Evolutionary conservation across 35 echinoderm and acorn worm genomes (phyloP).

Genomic region (Anneissia japonica): DNA sequence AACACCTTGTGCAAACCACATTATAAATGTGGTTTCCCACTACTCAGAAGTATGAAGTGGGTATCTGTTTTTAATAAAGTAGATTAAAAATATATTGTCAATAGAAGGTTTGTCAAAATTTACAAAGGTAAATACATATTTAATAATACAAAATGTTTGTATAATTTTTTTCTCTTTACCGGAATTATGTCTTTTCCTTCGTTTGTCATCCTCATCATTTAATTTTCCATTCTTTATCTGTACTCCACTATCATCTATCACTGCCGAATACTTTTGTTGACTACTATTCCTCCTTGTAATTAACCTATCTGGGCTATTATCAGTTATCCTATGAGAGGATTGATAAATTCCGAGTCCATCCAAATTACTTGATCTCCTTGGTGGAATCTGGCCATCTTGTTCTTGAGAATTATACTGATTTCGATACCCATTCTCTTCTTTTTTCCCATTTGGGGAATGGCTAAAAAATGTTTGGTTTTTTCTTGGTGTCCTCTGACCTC

Average conservation of each 20-base stretch:
- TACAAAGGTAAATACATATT: too few species aligned
- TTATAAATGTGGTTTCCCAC: too few species aligned
- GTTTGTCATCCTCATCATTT: conserved; percentile 43
- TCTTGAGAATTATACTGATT: not conserved
- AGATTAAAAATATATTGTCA: too few species aligned
- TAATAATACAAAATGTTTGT: too few species aligned
- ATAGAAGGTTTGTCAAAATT: too few species aligned
- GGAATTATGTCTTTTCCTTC: conserved; percentile 34
- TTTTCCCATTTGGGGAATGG: not conserved
- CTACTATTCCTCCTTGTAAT: not conserved
- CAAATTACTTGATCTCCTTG: not conserved
- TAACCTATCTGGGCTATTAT: not conserved
- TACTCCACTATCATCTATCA: conserved; percentile 5
- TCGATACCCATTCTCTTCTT: not conserved
- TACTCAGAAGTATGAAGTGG: too few species aligned
- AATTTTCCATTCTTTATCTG: conserved; percentile 11
- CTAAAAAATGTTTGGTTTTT: conserved; percentile 5
- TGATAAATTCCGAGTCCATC: not conserved
- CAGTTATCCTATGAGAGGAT: not conserved
- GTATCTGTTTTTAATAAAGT: too few species aligned
- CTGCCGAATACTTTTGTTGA: not conserved
- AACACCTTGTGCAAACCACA: too few species aligned
- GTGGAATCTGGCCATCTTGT: not conserved
- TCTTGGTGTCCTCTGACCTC: not conserved
- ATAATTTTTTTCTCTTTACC: too few species aligned